Conservation (phyloP, 1,140 invertebrate species). For the Pogonomyrmex californicus region DNA sequence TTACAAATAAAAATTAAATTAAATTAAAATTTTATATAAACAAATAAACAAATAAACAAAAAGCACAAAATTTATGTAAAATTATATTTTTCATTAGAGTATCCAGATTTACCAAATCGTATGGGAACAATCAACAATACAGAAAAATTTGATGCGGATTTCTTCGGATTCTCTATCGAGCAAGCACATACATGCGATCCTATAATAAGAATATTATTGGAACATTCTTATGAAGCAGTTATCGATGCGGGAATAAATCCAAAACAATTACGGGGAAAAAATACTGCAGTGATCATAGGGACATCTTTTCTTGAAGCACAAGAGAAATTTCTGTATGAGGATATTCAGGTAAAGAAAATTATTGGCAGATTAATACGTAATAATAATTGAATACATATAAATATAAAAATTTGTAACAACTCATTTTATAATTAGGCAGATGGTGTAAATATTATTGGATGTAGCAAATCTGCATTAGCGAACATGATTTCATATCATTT, state of each 20-base stretch:
- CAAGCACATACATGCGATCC: slow-evolving; percentile 88
- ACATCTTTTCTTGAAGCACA: slow-evolving; percentile 92
- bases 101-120: slow-evolving; percentile 90
- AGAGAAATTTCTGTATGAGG: slow-evolving; percentile 89
- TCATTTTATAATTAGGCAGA: background rate
- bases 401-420: background rate
- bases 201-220: slow-evolving; percentile 90
- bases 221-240: slow-evolving; percentile 94
- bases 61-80: background rate
- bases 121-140: slow-evolving; percentile 94
- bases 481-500: background rate
- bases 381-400: background rate
- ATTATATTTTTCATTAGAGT: slow-evolving; percentile 81
- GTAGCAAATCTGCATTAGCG: background rate
- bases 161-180: slow-evolving; percentile 94
- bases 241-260: slow-evolving; percentile 92
- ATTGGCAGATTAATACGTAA: background rate
- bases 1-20: no score
- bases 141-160: slow-evolving; percentile 93
- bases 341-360: slow-evolving; percentile 83
- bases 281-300: slow-evolving; percentile 94
- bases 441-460: background rate
- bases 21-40: no score
- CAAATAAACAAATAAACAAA: no score
- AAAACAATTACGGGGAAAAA: slow-evolving; percentile 89